These are phyloP conservation scores for Nesidiocoris tenuis DNA, from an alignment of 2,888 invertebrate genomes.

Conservation along the genomic window DNA sequence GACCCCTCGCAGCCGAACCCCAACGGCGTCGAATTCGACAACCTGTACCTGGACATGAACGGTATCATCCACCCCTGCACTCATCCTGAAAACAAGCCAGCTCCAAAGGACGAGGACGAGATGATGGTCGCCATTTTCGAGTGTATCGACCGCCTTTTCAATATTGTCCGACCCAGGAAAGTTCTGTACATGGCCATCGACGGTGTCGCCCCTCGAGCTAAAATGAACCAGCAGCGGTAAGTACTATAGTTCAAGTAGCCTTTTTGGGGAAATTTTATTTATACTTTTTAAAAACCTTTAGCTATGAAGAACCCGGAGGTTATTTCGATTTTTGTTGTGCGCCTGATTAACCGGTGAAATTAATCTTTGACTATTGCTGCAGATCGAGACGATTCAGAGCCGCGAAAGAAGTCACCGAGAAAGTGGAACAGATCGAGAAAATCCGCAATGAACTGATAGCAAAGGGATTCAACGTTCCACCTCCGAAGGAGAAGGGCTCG, in stretches of 20 bases:
- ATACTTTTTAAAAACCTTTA: no score
- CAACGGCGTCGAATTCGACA: constrained; percentile 96
- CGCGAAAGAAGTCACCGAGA: constrained; percentile 90
- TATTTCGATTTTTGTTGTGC: no score
- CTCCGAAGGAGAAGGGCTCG: constrained; percentile 84
- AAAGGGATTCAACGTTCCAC: constrained; percentile 75
- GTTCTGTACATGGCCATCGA: constrained; percentile 99
- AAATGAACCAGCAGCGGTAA: constrained; percentile 94
- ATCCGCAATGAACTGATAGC: constrained; percentile 61
- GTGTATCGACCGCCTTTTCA: constrained; percentile 85
- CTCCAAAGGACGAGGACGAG: constrained; percentile 97
- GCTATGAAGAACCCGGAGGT: no score
- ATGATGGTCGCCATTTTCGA: constrained; percentile 99
- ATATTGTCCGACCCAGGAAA: constrained; percentile 88
- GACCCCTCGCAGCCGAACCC: constrained; percentile 89
- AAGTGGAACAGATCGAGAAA: constrained; percentile 78
- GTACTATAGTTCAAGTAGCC: no score
- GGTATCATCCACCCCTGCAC: constrained; percentile 99
- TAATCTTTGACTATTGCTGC: background rate
- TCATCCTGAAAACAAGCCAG: constrained; percentile 96
- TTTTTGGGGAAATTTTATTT: no score
- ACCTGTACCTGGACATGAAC: constrained; percentile 98
- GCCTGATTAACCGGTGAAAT: background rate
- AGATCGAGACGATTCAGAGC: constrained; percentile 93
- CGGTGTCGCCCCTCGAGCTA: constrained; percentile 96